phyloP scores from a whole-genome alignment of 2,113 vertebrate species.

The Mugil cephalus region DNA sequence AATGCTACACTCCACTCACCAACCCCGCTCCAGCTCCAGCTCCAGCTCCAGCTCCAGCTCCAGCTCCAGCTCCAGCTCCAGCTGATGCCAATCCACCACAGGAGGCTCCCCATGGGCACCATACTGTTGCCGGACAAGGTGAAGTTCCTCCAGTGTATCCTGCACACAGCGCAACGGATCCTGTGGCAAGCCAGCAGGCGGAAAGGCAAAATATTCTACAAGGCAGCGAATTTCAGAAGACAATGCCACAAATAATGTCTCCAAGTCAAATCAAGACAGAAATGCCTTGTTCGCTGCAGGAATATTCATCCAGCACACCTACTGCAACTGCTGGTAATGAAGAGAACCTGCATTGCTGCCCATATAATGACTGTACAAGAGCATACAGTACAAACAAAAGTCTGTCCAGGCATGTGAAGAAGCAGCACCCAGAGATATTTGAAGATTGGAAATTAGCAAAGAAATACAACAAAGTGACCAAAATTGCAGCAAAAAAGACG shows the following conservation, averaged over 20 bases:
- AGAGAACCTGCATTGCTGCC: constrained; percentile 90
- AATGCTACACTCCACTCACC: constrained; percentile 75
- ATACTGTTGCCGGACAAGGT: constrained; percentile 11
- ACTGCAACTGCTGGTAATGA: constrained; percentile 63
- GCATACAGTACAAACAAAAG: constrained; percentile 96
- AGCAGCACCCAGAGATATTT: constrained; percentile 96
- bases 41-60: too few species aligned
- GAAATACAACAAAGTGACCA: constrained; percentile 91
- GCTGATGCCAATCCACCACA: constrained; percentile 33
- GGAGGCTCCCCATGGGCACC: constrained; percentile 19
- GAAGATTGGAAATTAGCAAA: constrained; percentile 94
- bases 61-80: constrained; percentile 52
- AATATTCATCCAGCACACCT: constrained; percentile 63
- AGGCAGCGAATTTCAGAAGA: constrained; percentile 50
- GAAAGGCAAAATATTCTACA: constrained; percentile 40
- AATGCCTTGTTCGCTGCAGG: constrained; percentile 69
- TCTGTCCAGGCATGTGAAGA: constrained; percentile 97
- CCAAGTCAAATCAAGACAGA: constrained; percentile 75
- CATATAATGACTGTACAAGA: constrained; percentile 92
- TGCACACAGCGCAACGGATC: constrained; percentile 37
- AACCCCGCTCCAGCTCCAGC: constrained; percentile 53
- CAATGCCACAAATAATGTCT: constrained; percentile 64
- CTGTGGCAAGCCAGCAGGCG: constrained; percentile 37
- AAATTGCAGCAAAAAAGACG: constrained; percentile 83
- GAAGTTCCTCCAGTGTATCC: constrained; percentile 46